These are phyloP conservation scores for Alligator mississippiensis DNA, from an alignment of 2,113 vertebrate species.

Conservation along the genomic window DNA sequence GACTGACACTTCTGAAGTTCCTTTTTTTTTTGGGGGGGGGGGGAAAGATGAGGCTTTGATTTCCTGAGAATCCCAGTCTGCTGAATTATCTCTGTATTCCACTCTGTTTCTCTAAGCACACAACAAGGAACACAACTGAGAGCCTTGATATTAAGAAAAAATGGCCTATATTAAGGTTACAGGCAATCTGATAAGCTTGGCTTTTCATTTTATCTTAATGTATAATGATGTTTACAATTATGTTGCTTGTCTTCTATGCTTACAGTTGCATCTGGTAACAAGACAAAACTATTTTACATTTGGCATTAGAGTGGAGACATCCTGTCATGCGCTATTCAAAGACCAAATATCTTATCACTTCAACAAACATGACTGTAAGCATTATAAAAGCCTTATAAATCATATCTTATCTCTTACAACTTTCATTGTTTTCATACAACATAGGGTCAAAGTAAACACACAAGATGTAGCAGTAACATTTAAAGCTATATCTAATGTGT, in stretches of 20 bases:
- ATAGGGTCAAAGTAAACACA: background rate
- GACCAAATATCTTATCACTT: background rate
- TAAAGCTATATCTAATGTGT: background rate
- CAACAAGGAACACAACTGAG: background rate
- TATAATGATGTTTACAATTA: conserved; percentile 11
- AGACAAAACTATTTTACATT: background rate
- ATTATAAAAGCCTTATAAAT: background rate
- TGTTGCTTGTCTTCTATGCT: background rate
- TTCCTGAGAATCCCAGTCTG: background rate
- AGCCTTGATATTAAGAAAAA: background rate
- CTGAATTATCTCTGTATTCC: too few relatives aligned
- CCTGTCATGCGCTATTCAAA: background rate
- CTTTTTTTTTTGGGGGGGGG: background rate
- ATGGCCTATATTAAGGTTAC: background rate
- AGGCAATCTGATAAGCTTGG: background rate
- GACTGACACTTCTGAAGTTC: background rate
- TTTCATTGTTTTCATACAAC: background rate
- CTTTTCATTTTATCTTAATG: background rate
- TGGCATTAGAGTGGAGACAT: background rate
- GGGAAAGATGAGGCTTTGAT: background rate
- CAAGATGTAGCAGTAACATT: background rate
- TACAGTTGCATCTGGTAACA: background rate
- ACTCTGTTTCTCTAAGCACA: background rate
- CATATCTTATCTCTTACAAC: background rate
- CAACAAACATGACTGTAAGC: background rate